A percentile compares a stretch with the other conserved stretches of the same genome.
Conservation (phyloP, 2,113 vertebrate species). For the Serranochromis macrocephalus region DNA sequence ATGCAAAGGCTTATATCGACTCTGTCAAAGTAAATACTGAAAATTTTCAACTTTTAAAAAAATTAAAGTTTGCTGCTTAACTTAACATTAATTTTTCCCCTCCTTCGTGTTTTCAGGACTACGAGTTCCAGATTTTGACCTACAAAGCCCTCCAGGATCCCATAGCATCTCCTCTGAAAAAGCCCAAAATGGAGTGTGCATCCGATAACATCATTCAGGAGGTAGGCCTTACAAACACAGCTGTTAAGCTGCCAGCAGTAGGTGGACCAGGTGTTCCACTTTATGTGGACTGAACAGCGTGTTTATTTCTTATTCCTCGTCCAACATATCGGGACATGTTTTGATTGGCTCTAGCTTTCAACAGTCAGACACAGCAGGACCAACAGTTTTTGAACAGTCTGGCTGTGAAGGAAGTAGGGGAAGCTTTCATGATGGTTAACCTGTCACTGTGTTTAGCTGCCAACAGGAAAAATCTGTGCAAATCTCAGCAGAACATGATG, state of each 20-base stretch:
- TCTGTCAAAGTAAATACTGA: conserved; percentile 81
- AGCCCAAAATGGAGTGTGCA: conserved; percentile 84
- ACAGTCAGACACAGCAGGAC: not conserved
- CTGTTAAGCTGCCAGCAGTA: not conserved
- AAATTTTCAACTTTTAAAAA: not conserved
- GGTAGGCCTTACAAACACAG: conserved; percentile 26
- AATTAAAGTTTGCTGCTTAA: fast-evolving
- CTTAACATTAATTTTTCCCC: not conserved
- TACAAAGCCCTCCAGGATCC: conserved; percentile 92
- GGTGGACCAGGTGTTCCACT: not conserved
- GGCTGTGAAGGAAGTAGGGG: not conserved
- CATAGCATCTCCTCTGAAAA: conserved; percentile 83
- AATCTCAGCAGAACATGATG: not conserved
- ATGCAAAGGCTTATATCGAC: conserved; percentile 89
- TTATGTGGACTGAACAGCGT: not conserved
- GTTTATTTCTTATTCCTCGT: not conserved
- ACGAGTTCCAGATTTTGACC: conserved; percentile 87
- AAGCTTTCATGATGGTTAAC: not conserved
- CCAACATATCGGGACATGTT: not conserved
- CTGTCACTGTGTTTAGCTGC: not conserved
- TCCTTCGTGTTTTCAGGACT: conserved; percentile 72
- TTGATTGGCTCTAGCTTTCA: not conserved
- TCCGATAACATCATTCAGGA: conserved; percentile 92
- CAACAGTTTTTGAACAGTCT: not conserved
- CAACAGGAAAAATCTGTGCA: not conserved